Evolutionary conservation across 2,113 vertebrate genomes (phyloP), one percentile per base, ranked within the genome.

Genomic region (Boleophthalmus pectinirostris): DNA sequence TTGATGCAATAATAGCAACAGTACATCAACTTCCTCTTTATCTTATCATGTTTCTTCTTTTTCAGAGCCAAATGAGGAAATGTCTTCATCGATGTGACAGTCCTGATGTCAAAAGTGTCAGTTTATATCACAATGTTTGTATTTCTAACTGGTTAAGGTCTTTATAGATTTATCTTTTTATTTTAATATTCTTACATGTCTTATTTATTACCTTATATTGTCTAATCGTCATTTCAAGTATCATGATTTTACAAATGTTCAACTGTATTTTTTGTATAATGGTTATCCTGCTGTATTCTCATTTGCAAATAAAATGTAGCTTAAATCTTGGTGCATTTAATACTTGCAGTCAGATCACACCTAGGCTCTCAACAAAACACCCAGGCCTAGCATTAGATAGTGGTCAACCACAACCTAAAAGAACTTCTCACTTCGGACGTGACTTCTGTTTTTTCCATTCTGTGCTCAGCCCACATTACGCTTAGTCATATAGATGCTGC

Each of bases 21-120:
- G 13, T 66, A 72, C 29, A 43, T 20, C n/a, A 25, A 23, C 38
- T 74, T 70, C 45, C 69, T 51, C 2, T 64, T 38, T 25, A 61
- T 15, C 43, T n/a, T 0, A 70, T 15, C 0, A 70, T 20, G 16
- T 65, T 74, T 66, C 45, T 20, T 83, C 74, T 87, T 47, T 92
- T 91, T 75, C 84, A 94, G 93, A 93, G 74, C 79, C 88, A 64
- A 77, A 71, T 65, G 92, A 92, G 73, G 89, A 91, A 71, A 87
- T 72, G 3, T 79, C 69, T 49, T 83, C 83, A 12, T 86, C 81
- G 25, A 25, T 72, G 63, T 85, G 65, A 83, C 78, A 43, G 14
- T 0, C 13, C 29, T 3, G 51, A 4, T 71, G 67, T 77, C 13
- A 68, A 16, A 63, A 14, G 43, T 73, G 33, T 71, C 54, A 74